Evolutionary conservation across 2,888 invertebrate genomes (phyloP), one percentile per base, ranked within the genome.

Genomic region (Tubiluchus corallicola): DNA sequence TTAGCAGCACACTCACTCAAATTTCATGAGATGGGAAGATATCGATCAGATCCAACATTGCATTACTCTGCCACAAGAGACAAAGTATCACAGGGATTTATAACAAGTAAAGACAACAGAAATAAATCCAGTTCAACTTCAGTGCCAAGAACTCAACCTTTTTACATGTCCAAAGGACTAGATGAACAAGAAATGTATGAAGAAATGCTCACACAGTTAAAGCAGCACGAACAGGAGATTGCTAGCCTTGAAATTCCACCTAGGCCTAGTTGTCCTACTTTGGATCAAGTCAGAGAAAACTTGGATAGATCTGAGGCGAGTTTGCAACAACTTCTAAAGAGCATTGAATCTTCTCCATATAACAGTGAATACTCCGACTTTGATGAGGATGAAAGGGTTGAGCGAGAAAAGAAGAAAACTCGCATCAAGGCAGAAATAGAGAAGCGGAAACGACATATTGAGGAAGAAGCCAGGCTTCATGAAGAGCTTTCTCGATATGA

Each of bases 341-440:
- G n/a, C n/a, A 29, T 29, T n/a, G 29, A 29, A 9, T 68, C 69
- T 5, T 69, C 69, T 4, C 68, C 68, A 4, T 68, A 67, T 50
- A 66, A 63, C 42, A 66, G 65, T 43, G 46, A 43, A 19, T 48
- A 49, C 37, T 50, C 44, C 4, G 48, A 53, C 38, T 66, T 62
- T 38, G 66, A 67, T 42, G 68, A 70, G 41, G 71, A 72, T 46
- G 72, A 73, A 49, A 59, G 65, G 40, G 54, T 69, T 49, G 65
- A 64, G 17, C 58, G 72, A 38, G 74, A 75, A 52, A 69, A 71
- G 53, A 70, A 72, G 54, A 71, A 72, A 55, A 65, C 68, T 37
- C 66, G 71, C 50, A 68, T 75, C 46, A 71, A 72, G 51, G 70
- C 70, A 38, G 75, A 75, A 56, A 73, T 76, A 47, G 72, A 72